Base-by-base conservation (phyloP, 2,888 invertebrate species). In the Thelaira solivaga region DNA sequence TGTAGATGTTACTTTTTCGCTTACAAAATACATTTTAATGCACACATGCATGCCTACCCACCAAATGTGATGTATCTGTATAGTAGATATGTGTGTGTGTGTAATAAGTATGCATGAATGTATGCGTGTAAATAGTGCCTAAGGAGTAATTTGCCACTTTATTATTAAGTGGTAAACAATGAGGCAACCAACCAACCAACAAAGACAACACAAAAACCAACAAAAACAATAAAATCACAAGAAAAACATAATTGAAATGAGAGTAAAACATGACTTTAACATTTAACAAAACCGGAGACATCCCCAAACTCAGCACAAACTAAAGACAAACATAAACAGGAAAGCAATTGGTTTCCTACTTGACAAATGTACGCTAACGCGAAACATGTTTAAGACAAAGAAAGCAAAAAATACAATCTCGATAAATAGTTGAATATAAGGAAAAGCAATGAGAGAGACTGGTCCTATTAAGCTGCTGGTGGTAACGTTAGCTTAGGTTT, bases 101-200 rank as follows among this genome's bases (percentile, higher is more conserved):
- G n/a, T n/a, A n/a, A n/a, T n/a, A n/a, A 39, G 7, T 13, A 49
- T 24, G 8, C 22, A 6, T 7, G 22, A 4, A 3, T 24, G 34
- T 26, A n/a, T 22, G 18, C 24, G 49, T 55, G 39, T 72, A 47
- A 36, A 55, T 43, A 72, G 6, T 18, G 72, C 72, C 64, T 47
- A 29, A 47, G 72, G 72, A 64, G 22, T 31, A 64, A 39, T 72
- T 72, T 72, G 31, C 64, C 72, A 72, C 64, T 72, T 64, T 47
- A 47, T 72, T 55, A 72, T 72, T 64, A 47, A 57, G 72, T 64
- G 47, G 62, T 13, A 41, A 64, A 55, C 36, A 64, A 45, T 31
- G 47, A 64, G 39, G 26, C 59, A 69, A 47, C 16, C 24, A 43
- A 43, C 13, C 59, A 69, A 47, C 16, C 24, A 43, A 43, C 13